Conservation (phyloP, 53 echinoderm and acorn worm genomes). For the Pentamera pediparva region DNA sequence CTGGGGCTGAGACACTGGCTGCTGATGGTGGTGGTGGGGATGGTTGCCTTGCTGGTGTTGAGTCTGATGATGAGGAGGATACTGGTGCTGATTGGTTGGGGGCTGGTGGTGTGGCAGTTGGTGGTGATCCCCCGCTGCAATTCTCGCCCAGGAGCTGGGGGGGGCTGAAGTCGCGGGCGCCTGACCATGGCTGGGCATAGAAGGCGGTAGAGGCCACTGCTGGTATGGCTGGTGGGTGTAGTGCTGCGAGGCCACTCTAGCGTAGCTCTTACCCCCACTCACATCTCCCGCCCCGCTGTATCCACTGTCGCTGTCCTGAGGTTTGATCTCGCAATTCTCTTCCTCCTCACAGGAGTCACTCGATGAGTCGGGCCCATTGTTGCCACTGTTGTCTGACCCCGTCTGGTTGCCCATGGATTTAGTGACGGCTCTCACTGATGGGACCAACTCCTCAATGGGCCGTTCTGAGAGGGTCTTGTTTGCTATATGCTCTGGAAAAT, state of each 20-base stretch:
- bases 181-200: background rate
- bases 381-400: slow-evolving; percentile 55
- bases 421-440: slow-evolving; percentile 25
- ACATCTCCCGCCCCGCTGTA: slow-evolving; percentile 64
- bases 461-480: slow-evolving; percentile 81
- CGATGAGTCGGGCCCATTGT: slow-evolving; percentile 53
- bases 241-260: slow-evolving; percentile 13
- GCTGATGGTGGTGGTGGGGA: too few relatives aligned
- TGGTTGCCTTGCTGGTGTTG: background rate
- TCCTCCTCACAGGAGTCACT: slow-evolving; percentile 71
- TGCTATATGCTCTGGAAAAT: slow-evolving; percentile 89
- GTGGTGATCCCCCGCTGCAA: slow-evolving; percentile 7
- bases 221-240: slow-evolving; percentile 13
- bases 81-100: too few relatives aligned
- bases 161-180: background rate
- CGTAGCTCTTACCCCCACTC: background rate
- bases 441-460: slow-evolving; percentile 26
- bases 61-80: background rate
- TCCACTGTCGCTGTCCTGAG: slow-evolving; percentile 91
- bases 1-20: background rate
- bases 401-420: slow-evolving; percentile 90
- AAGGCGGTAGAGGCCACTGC: slow-evolving; percentile 19
- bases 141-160: background rate
- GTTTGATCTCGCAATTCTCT: slow-evolving; percentile 32
- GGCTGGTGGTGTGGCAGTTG: background rate